phyloP scores from a whole-genome alignment of 2,113 vertebrate species.

The Entomyzon cyanotis region DNA sequence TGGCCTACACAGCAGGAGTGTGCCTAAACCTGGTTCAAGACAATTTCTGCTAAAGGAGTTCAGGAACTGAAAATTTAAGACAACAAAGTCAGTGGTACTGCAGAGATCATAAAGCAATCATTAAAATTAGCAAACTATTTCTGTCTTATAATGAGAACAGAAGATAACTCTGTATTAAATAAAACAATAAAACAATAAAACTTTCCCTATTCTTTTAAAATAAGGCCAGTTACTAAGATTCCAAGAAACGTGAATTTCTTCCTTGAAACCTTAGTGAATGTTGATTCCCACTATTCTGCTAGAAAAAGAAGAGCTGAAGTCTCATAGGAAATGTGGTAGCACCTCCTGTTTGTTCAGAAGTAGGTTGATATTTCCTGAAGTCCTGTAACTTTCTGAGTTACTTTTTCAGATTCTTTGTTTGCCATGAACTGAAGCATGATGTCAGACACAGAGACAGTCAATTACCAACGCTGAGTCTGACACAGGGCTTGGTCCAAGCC shows the following conservation, averaged over 20 bases:
- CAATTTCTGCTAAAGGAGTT: neutral
- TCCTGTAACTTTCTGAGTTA: neutral
- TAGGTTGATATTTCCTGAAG: neutral
- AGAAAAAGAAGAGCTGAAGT: neutral
- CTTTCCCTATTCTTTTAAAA: neutral
- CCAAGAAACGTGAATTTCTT: neutral
- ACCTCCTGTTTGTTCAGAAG: neutral
- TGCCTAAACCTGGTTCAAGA: neutral
- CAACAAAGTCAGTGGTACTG: neutral
- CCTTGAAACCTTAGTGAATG: neutral
- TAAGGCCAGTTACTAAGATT: neutral
- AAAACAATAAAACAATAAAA: neutral
- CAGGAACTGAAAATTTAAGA: neutral
- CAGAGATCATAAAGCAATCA: neutral
- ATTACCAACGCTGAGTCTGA: neutral
- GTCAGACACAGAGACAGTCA: neutral
- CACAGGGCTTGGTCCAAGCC: constrained; percentile 12
- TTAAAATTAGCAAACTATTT: neutral
- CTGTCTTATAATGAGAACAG: neutral
- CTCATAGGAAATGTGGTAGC: neutral
- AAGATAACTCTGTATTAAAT: neutral
- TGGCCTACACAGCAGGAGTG: neutral
- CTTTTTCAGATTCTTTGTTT: neutral
- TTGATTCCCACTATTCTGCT: neutral
- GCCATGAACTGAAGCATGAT: neutral